Conservation (phyloP, 2,113 vertebrate genomes). For the Passerina amoena region DNA sequence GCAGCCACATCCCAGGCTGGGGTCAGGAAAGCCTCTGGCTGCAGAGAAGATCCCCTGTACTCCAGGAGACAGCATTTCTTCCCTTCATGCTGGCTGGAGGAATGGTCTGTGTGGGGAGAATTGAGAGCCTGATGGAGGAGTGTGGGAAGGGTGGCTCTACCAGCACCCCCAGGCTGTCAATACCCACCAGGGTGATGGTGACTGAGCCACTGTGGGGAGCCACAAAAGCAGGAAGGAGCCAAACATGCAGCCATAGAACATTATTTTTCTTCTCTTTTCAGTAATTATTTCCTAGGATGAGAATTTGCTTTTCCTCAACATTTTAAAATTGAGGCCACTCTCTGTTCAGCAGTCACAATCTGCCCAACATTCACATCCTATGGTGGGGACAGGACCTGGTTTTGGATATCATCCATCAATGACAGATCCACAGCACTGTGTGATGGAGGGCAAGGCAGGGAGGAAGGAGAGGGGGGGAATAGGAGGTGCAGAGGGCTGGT, state of each 20-base stretch:
- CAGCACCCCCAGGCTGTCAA: background rate
- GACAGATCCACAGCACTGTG: background rate
- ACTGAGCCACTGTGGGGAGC: background rate
- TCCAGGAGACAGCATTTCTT: background rate
- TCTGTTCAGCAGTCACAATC: background rate
- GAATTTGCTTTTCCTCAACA: conserved; percentile 1
- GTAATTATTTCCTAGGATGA: background rate
- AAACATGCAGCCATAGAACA: background rate
- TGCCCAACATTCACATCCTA: background rate
- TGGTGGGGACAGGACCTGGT: background rate
- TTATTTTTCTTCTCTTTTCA: background rate
- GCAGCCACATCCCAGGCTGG: background rate
- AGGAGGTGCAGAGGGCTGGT: background rate
- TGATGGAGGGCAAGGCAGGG: background rate
- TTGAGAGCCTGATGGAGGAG: background rate
- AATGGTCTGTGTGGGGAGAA: background rate
- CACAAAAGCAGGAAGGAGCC: background rate
- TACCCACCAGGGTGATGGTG: background rate
- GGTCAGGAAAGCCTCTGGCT: background rate
- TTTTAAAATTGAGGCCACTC: background rate
- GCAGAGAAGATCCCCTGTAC: background rate
- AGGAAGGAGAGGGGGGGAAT: background rate
- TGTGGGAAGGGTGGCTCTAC: background rate
- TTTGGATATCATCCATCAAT: conserved; percentile 17
- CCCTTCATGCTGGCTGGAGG: background rate